Evolutionary conservation across 2,113 vertebrate species (phyloP), one percentile per base, ranked within the genome.

Genomic region (Varanus salvator): DNA sequence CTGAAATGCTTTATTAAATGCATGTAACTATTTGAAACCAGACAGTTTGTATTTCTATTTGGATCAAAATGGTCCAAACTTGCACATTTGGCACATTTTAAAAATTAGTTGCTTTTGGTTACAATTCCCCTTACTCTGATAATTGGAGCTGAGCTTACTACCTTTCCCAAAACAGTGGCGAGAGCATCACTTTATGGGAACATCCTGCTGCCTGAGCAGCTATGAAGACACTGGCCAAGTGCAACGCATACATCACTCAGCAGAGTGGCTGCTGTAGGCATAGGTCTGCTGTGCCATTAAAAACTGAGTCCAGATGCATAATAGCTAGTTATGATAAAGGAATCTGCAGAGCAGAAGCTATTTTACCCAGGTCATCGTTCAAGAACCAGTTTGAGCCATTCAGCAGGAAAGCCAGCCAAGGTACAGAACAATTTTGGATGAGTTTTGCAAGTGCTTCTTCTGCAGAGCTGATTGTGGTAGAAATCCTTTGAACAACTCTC

Each of bases 341-440:
- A 71, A 57, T 92, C 44, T 54, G 31, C 71, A 80, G 68, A 92
- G 90, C 77, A 81, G 91, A 38, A 69, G 81, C 68, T 87, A 54
- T 91, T 52, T 85, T 93, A 71, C 81, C 75, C 52, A 92, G 85
- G 91, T 90, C 93, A 94, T 27, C 84, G 85, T 89, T 89, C 60
- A 80, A 90, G 72, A 83, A 85, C 88, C 87, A 89, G 92, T 94
- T 81, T 91, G 87, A 93, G 69, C 89, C 88, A 89, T 90, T 94
- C 86, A 82, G 80, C 88, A 91, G 69, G 66, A 91, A 80, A 5
- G 25, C 31, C 78, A 93, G 90, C 89, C 89, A 95, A 78, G 64
- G 91, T 50, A 81, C 85, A 52, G 12, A 90, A 48, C 84, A 86
- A 17, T 68, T 15, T 82, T 90, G 44, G 84, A 25, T 87, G 38